Percentiles rank a stretch among this genome's conserved stretches.
Conservation (phyloP, 1,140 invertebrate genomes). For the Drosophila watanabei region DNA sequence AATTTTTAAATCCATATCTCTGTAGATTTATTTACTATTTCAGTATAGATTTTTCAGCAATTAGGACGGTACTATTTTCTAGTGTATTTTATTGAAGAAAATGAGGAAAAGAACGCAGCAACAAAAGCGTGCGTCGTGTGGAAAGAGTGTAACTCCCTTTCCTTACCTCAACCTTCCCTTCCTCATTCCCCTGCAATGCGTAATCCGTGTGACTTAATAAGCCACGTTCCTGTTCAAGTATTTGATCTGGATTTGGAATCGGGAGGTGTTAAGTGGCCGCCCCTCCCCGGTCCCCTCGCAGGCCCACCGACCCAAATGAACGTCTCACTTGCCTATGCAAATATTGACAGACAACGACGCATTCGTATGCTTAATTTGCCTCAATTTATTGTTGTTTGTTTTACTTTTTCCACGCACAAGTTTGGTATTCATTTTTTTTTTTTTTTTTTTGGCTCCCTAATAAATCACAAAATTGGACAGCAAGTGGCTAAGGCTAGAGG, state of each 20-base stretch:
- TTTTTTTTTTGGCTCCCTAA: conserved; percentile 24
- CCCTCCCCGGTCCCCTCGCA: neutral
- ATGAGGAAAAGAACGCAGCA: neutral
- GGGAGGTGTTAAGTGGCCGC: conserved; percentile 36
- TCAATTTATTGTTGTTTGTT: conserved; percentile 69
- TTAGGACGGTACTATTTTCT: neutral
- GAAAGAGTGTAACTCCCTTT: conserved; percentile 4
- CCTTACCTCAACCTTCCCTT: neutral
- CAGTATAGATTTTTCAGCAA: neutral
- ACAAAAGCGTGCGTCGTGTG: conserved; percentile 33
- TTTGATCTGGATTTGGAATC: conserved; percentile 44
- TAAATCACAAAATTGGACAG: conserved; percentile 66
- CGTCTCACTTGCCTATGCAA: conserved; percentile 58
- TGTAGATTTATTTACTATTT: neutral
- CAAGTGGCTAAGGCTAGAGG: neutral
- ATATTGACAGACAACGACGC: conserved; percentile 59
- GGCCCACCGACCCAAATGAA: neutral
- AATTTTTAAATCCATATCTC: neutral
- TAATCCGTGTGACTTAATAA: conserved; percentile 79
- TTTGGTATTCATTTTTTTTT: neutral
- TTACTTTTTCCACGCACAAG: conserved; percentile 35
- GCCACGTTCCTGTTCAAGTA: conserved; percentile 64
- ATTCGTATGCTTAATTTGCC: conserved; percentile 73
- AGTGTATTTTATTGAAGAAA: neutral
- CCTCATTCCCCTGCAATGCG: conserved; percentile 27